A percentile compares a stretch with the other conserved stretches of the same genome.
Evolutionary conservation across 2,888 invertebrate genomes (phyloP).

Genomic region (Mesochorus sp.): DNA sequence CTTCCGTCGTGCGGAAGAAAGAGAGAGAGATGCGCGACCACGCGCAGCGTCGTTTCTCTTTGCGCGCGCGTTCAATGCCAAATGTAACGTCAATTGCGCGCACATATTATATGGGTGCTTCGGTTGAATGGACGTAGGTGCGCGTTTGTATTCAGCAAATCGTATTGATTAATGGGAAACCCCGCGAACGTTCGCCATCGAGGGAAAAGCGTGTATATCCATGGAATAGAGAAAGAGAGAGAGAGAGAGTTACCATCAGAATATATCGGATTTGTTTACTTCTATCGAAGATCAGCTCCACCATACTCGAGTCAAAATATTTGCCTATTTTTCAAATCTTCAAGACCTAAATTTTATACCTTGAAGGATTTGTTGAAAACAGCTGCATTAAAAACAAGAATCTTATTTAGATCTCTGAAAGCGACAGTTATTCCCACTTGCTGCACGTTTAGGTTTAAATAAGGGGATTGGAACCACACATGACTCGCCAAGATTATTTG

Average conservation of each 20-base stretch:
- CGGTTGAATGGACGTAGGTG: background rate
- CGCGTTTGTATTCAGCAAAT: conserved; percentile 21
- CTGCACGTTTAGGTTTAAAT: too few relatives aligned
- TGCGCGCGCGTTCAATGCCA: conserved; percentile 43
- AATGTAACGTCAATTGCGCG: conserved; percentile 34
- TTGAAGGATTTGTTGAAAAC: too few relatives aligned
- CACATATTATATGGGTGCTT: too few relatives aligned
- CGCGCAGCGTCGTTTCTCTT: conserved; percentile 17
- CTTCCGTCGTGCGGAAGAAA: conserved; percentile 57
- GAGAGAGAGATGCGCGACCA: conserved; percentile 23
- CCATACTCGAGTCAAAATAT: background rate
- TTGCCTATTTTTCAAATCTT: too few relatives aligned
- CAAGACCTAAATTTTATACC: too few relatives aligned
- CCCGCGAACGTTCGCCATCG: conserved; percentile 6
- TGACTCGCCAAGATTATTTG: too few relatives aligned
- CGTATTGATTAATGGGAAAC: conserved; percentile 54
- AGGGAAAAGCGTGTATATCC: conserved; percentile 12
- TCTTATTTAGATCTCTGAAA: too few relatives aligned
- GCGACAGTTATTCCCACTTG: too few relatives aligned
- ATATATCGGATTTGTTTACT: conserved; percentile 48
- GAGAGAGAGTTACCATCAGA: background rate
- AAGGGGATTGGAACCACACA: too few relatives aligned
- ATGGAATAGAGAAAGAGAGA: too few relatives aligned
- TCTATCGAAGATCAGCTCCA: conserved; percentile 12
- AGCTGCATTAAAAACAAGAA: too few relatives aligned